Percentiles rank a stretch among this genome's conserved stretches.
phyloP scores from a whole-genome alignment of 2,113 vertebrate genomes.

The Coregonus clupeaformis region DNA sequence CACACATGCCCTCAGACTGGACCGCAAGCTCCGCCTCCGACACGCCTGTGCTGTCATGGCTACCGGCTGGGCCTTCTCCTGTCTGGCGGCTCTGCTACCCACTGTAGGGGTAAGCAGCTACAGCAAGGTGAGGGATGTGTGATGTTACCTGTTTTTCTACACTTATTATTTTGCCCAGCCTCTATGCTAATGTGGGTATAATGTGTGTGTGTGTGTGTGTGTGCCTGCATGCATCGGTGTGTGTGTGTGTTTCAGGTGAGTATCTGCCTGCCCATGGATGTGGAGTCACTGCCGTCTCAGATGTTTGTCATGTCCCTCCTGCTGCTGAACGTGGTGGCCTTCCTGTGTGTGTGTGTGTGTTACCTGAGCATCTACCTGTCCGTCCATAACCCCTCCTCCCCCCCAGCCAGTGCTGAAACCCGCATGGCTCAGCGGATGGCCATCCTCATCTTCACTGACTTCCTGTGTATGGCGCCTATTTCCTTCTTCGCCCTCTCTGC shows the following conservation, averaged over 20 bases:
- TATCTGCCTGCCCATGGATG: slow-evolving; percentile 97
- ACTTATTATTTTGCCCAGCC: too few species aligned
- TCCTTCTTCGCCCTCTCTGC: slow-evolving; percentile 97
- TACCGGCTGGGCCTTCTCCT: slow-evolving; percentile 87
- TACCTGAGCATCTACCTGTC: slow-evolving; percentile 92
- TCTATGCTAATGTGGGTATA: too few species aligned
- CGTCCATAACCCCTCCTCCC: slow-evolving; percentile 82
- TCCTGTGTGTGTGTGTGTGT: slow-evolving; percentile 86
- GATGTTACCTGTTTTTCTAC: neutral
- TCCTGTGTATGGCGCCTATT: slow-evolving; percentile 96
- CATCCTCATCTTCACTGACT: slow-evolving; percentile 93
- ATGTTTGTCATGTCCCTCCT: slow-evolving; percentile 85
- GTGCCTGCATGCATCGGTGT: neutral
- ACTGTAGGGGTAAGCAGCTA: slow-evolving; percentile 92
- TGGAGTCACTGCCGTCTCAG: slow-evolving; percentile 81
- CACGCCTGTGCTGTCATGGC: slow-evolving; percentile 85
- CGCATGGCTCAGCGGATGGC: slow-evolving; percentile 95
- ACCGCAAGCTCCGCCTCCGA: slow-evolving; percentile 83
- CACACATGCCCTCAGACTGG: slow-evolving; percentile 88
- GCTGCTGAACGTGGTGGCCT: slow-evolving; percentile 88
- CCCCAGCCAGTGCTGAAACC: slow-evolving; percentile 84
- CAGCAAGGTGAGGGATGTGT: slow-evolving; percentile 74
- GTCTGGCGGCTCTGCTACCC: slow-evolving; percentile 82
- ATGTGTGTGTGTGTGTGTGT: neutral
- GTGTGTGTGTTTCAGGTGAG: slow-evolving; percentile 65